Evolutionary conservation across 2,797 vertebrate genomes (phyloP).

Genomic region (Rhinella marina): DNA sequence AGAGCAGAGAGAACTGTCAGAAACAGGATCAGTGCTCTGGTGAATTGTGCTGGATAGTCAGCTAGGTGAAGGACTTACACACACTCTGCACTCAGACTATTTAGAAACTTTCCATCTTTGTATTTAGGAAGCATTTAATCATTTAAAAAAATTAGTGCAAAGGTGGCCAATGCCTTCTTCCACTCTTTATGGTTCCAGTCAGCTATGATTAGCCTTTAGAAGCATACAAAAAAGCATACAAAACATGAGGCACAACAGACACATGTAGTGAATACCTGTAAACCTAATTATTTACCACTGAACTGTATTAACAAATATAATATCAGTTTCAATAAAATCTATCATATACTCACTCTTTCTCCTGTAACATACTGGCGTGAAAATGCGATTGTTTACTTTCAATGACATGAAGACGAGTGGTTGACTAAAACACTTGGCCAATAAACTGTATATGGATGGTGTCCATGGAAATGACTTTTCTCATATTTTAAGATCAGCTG

Average conservation of each 20-base stretch:
- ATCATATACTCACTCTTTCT: background rate
- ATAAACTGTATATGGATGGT: conserved; percentile 32
- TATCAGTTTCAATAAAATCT: background rate
- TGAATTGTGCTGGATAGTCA: too few relatives aligned
- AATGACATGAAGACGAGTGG: background rate
- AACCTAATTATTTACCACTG: background rate
- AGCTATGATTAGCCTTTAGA: background rate
- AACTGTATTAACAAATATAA: background rate
- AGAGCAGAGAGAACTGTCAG: too few relatives aligned
- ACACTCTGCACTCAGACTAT: too few relatives aligned
- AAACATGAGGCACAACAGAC: background rate
- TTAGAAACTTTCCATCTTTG: too few relatives aligned
- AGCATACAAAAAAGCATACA: background rate
- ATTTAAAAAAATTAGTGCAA: too few relatives aligned
- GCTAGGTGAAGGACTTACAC: too few relatives aligned
- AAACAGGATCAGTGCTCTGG: too few relatives aligned
- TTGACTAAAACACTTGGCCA: conserved; percentile 18
- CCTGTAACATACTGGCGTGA: background rate
- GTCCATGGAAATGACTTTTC: conserved; percentile 45
- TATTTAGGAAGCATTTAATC: too few relatives aligned
- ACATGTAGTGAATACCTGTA: background rate
- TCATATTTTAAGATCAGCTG: conserved; percentile 25
- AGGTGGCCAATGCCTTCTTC: too few relatives aligned
- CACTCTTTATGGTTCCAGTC: background rate
- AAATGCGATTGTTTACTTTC: conserved; percentile 13